Percentiles rank a stretch among this genome's conserved stretches.
These are phyloP conservation scores for Lamprologus tigripictilis DNA, from an alignment of 2,113 vertebrate genomes.

Conservation along the genomic window DNA sequence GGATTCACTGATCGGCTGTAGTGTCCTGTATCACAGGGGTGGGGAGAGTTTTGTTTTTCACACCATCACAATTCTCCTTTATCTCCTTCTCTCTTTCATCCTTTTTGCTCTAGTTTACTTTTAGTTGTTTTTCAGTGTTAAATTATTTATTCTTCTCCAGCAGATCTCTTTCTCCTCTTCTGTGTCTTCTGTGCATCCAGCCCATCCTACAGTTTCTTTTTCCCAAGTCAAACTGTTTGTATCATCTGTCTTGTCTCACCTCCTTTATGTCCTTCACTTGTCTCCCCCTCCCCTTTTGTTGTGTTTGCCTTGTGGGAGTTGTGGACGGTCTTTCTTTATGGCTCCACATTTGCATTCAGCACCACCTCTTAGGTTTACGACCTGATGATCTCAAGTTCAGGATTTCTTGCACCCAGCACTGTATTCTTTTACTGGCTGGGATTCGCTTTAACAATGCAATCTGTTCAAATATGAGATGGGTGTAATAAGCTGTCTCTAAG, in stretches of 20 bases:
- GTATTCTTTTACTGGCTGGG: neutral
- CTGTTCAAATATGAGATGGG: neutral
- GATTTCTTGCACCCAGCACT: neutral
- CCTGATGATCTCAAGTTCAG: conserved; percentile 13
- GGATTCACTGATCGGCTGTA: neutral
- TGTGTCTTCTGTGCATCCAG: neutral
- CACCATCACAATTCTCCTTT: conserved; percentile 1
- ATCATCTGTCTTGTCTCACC: neutral
- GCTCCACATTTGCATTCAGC: conserved; percentile 46
- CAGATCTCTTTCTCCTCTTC: neutral
- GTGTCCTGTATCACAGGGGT: conserved; percentile 14
- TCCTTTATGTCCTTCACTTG: conserved; percentile 29
- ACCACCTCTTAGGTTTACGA: conserved; percentile 33
- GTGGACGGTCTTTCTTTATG: conserved; percentile 43
- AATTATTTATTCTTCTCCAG: neutral
- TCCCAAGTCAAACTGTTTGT: neutral
- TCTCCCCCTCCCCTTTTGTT: neutral
- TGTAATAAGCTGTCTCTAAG: neutral
- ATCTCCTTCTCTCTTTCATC: neutral
- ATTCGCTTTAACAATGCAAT: neutral
- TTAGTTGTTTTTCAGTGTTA: neutral
- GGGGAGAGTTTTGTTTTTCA: conserved; percentile 30
- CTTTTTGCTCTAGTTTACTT: neutral
- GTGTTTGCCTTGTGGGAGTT: conserved; percentile 23
- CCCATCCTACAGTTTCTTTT: neutral